These are phyloP conservation scores for Halocaridina rubra DNA, from an alignment of 2,888 invertebrate genomes.

Conservation along the genomic window DNA sequence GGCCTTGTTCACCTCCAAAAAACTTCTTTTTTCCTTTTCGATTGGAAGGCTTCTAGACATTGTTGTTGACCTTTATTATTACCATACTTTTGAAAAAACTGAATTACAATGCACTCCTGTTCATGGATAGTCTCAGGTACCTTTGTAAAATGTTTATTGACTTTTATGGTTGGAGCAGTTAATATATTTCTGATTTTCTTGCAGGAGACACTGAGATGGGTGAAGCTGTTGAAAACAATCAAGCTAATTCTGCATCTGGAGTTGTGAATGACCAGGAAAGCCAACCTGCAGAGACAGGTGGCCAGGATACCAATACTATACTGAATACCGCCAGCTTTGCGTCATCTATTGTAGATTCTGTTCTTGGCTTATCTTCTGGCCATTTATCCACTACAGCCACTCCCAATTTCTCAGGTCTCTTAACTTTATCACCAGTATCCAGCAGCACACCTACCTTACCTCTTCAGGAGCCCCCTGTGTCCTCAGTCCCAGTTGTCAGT, in stretches of 20 bases:
- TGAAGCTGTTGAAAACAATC: constrained; percentile 30
- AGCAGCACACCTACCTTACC: background rate
- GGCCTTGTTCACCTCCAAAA: too few relatives aligned
- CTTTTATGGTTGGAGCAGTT: too few relatives aligned
- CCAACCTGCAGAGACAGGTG: constrained; percentile 2
- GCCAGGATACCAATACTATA: constrained; percentile 28
- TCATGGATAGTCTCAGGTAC: too few relatives aligned
- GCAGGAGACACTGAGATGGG: constrained; percentile 43
- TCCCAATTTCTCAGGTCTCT: constrained; percentile 52
- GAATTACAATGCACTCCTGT: too few relatives aligned
- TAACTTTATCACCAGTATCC: constrained; percentile 40
- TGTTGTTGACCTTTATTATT: too few relatives aligned
- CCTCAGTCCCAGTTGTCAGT: constrained; percentile 32
- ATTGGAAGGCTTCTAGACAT: too few relatives aligned
- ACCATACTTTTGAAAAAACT: too few relatives aligned
- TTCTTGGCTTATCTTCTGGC: constrained; percentile 67
- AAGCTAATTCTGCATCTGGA: background rate
- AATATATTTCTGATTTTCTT: background rate
- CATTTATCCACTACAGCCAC: constrained; percentile 61
- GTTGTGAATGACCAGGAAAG: background rate
- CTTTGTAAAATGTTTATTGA: too few relatives aligned
- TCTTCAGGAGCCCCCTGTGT: constrained; percentile 25
- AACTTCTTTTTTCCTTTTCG: too few relatives aligned
- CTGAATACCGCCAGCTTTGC: constrained; percentile 64
- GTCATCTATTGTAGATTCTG: constrained; percentile 70